Evolutionary conservation across 1,140 invertebrate genomes (phyloP).

Genomic region (Bombus sibiricus): DNA sequence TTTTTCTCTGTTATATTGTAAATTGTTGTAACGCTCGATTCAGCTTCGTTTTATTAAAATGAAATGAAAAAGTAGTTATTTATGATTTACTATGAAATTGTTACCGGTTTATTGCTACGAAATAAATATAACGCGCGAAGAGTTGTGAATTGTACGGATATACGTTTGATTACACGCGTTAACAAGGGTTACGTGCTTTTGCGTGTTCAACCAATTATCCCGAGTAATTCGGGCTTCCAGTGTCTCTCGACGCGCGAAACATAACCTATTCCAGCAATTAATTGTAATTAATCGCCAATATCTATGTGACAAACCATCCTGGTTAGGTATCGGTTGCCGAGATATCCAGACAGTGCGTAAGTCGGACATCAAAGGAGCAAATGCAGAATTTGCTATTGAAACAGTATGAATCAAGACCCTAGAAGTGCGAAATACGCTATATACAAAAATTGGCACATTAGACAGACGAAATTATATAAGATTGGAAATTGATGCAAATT

Average conservation of each 20-base stretch:
- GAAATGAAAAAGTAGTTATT: neutral
- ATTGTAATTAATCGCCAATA: conserved; percentile 46
- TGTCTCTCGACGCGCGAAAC: neutral
- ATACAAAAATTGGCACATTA: neutral
- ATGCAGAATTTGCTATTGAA: neutral
- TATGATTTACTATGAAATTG: neutral
- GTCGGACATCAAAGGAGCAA: conserved; percentile 25
- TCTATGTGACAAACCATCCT: conserved; percentile 20
- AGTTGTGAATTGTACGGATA: neutral
- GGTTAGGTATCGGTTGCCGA: conserved; percentile 10
- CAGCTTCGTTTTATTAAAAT: neutral
- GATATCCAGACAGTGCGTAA: conserved; percentile 19
- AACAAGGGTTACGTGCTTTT: conserved; percentile 28
- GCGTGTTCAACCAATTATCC: neutral
- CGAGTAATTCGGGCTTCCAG: conserved; percentile 12
- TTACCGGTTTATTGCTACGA: neutral
- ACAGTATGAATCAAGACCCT: neutral
- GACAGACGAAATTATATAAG: neutral
- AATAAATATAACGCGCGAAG: neutral
- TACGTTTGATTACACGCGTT: conserved; percentile 17
- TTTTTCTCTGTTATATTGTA: neutral
- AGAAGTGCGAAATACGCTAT: too few species aligned
- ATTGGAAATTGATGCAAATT: neutral
- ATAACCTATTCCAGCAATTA: conserved; percentile 24
- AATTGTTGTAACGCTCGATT: neutral